Percentiles rank a stretch among this genome's conserved stretches.
Conservation (phyloP, 1,140 invertebrate genomes). For the Sycobia sp. region DNA sequence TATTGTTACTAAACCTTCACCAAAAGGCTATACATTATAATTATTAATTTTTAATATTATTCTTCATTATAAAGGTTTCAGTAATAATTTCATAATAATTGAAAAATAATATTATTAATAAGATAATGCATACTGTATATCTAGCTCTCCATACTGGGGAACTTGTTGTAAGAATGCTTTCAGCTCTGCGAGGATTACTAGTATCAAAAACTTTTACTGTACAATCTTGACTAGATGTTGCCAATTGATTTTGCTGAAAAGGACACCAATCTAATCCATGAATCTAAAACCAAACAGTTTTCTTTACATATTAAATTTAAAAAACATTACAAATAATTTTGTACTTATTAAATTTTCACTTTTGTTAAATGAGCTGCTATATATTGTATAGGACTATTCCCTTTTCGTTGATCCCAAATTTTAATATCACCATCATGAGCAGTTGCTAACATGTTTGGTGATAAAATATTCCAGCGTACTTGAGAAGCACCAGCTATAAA, state of each 20-base stretch:
- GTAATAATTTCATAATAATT: not conserved
- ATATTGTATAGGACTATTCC: constrained; percentile 85
- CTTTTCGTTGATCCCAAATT: constrained; percentile 93
- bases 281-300: constrained; percentile 66
- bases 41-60: too few species aligned
- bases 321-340: constrained; percentile 9
- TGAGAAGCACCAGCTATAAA: constrained; percentile 83
- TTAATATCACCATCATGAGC: constrained; percentile 94
- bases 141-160: constrained; percentile 93
- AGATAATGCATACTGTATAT: constrained; percentile 71
- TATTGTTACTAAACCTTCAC: constrained; percentile 88
- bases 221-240: constrained; percentile 93
- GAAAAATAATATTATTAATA: not conserved
- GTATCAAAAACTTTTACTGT: constrained; percentile 95
- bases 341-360: constrained; percentile 45
- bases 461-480: constrained; percentile 91
- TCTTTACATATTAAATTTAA: not conserved
- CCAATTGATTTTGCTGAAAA: constrained; percentile 80
- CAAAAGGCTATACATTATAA: constrained; percentile 89
- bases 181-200: constrained; percentile 78
- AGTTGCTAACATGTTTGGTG: constrained; percentile 83
- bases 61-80: constrained; percentile 28
- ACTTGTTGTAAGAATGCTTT: constrained; percentile 81
- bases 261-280: constrained; percentile 94
- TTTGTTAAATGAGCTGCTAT: constrained; percentile 91